Conservation (phyloP, 2,113 vertebrate species). For the Gavia stellata region DNA sequence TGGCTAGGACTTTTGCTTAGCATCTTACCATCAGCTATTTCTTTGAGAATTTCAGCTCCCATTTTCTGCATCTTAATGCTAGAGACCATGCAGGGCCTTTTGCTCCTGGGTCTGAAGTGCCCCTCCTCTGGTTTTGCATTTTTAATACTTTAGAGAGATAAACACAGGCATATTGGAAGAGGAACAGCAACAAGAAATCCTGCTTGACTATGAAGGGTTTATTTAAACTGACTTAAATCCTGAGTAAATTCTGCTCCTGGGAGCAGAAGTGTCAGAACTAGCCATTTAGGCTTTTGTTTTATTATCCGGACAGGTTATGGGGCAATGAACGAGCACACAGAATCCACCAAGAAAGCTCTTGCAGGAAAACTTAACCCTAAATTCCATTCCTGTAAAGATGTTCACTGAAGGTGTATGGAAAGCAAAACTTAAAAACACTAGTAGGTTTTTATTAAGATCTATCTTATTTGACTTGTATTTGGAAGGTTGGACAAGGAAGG, state of each 20-base stretch:
- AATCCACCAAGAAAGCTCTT: background rate
- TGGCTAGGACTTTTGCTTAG: background rate
- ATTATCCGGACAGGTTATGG: background rate
- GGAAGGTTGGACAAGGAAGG: background rate
- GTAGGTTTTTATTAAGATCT: background rate
- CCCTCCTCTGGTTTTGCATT: background rate
- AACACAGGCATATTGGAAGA: background rate
- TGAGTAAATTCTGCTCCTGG: background rate
- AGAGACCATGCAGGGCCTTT: background rate
- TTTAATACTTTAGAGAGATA: background rate
- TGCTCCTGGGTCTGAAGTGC: background rate
- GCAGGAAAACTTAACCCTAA: background rate
- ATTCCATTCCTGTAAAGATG: background rate
- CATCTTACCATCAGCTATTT: background rate
- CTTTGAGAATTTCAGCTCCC: background rate
- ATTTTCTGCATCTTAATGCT: background rate
- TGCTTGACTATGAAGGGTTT: background rate
- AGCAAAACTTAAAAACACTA: background rate
- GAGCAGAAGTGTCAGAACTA: background rate
- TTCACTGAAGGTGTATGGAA: background rate
- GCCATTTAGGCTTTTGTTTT: background rate
- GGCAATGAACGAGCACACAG: background rate
- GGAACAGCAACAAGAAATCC: background rate
- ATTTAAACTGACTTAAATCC: background rate
- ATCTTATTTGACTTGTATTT: background rate